phyloP scores from a whole-genome alignment of 2,113 vertebrate genomes.

The Ptilorrhoa leucosticta region DNA sequence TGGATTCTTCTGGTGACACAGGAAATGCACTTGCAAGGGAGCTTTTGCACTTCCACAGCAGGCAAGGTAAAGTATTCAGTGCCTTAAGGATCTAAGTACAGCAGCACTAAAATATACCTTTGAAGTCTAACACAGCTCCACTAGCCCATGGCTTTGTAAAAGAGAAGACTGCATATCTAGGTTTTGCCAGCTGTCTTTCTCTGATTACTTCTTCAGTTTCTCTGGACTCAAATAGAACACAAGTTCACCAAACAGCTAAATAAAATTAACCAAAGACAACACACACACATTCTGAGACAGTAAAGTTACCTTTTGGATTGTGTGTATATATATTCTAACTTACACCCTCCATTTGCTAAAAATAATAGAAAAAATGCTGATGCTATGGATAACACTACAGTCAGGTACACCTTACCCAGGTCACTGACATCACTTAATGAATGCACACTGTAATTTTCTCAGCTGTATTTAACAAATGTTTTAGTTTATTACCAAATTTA shows the following conservation, averaged over 20 bases:
- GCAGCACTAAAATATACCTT: neutral
- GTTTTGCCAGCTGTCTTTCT: neutral
- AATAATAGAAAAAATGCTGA: neutral
- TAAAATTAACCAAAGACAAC: neutral
- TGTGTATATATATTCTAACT: neutral
- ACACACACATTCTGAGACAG: neutral
- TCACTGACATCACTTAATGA: neutral
- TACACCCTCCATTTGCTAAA: neutral
- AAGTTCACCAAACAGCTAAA: neutral
- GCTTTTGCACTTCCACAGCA: neutral
- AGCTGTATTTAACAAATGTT: neutral
- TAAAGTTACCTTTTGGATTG: neutral
- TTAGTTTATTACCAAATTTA: constrained; percentile 10
- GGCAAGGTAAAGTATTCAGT: neutral
- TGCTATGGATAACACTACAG: neutral
- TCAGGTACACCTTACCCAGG: neutral
- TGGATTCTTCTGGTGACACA: neutral
- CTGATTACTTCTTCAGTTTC: neutral
- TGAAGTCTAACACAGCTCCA: neutral
- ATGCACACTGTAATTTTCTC: neutral
- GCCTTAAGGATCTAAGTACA: neutral
- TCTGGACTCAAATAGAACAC: neutral
- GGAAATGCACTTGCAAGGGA: neutral
- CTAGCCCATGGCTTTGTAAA: neutral
- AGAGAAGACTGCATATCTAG: neutral